A percentile compares a stretch with the other conserved stretches of the same genome.
Evolutionary conservation across 2,797 vertebrate genomes (phyloP).

Genomic region (Buceros bicornis): DNA sequence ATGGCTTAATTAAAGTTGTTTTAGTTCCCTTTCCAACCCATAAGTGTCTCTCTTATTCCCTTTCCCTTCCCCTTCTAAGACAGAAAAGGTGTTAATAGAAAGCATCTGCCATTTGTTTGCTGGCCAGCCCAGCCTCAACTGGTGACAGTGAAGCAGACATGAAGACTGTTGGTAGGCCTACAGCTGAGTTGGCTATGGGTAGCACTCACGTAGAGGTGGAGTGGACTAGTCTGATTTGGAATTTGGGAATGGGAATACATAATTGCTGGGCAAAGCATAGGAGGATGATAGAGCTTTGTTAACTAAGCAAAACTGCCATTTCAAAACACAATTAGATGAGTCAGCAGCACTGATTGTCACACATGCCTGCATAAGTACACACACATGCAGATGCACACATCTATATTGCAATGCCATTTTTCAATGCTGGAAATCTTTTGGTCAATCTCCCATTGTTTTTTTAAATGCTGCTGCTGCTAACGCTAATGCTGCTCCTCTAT

Average conservation of each 20-base stretch:
- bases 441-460: not conserved
- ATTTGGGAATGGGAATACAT: not conserved
- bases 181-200: not conserved
- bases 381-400: rapidly evolving
- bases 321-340: not conserved
- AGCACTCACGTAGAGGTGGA: not conserved
- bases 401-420: not conserved
- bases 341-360: not conserved
- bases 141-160: not conserved
- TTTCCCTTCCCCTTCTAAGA: not conserved
- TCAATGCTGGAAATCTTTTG: not conserved
- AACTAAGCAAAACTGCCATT: not conserved
- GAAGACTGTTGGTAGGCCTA: not conserved
- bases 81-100: too few species aligned
- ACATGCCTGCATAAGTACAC: rapidly evolving
- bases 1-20: not conserved
- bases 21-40: not conserved
- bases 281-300: not conserved
- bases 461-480: not conserved
- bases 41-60: not conserved
- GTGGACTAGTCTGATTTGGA: not conserved
- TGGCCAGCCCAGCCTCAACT: not conserved
- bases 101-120: not conserved
- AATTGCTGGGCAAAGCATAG: not conserved
- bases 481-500: not conserved